A percentile compares a stretch with the other conserved stretches of the same genome.
phyloP scores from a whole-genome alignment of 1,140 invertebrate genomes.

The Heliconius himera region DNA sequence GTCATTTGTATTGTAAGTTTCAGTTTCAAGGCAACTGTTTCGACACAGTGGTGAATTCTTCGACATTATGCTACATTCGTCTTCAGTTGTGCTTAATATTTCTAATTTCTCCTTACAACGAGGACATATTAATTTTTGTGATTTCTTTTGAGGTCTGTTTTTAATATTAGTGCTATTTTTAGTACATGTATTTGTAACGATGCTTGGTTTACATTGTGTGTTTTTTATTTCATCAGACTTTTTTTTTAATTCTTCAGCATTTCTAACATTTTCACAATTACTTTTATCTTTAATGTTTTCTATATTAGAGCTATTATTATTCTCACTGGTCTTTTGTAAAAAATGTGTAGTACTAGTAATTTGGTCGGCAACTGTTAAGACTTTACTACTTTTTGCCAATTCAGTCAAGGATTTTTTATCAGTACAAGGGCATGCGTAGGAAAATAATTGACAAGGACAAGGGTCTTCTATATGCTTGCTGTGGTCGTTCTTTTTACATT shows the following conservation, averaged over 20 bases:
- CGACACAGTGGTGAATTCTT: conserved; percentile 40
- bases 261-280: background rate
- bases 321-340: conserved; percentile 24
- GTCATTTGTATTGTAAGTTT: conserved; percentile 1
- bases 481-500: conserved; percentile 51
- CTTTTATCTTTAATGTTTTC: conserved; percentile 32
- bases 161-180: conserved; percentile 32
- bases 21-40: conserved; percentile 27
- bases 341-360: conserved; percentile 53
- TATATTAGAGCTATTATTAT: conserved; percentile 32
- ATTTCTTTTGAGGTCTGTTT: conserved; percentile 46
- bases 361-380: conserved; percentile 51
- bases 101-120: conserved; percentile 66
- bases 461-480: conserved; percentile 58
- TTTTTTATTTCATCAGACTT: background rate
- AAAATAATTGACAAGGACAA: conserved; percentile 69
- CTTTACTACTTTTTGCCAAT: conserved; percentile 57
- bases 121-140: conserved; percentile 57
- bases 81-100: conserved; percentile 54
- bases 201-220: background rate
- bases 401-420: conserved; percentile 60
- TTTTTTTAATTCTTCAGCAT: background rate
- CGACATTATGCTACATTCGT: conserved; percentile 52
- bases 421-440: conserved; percentile 63
- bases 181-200: background rate